Percentiles rank a stretch among this genome's conserved stretches.
These are phyloP conservation scores for Galagoides demidoff DNA, from an alignment of 2,797 vertebrate genomes.

Conservation along the genomic window DNA sequence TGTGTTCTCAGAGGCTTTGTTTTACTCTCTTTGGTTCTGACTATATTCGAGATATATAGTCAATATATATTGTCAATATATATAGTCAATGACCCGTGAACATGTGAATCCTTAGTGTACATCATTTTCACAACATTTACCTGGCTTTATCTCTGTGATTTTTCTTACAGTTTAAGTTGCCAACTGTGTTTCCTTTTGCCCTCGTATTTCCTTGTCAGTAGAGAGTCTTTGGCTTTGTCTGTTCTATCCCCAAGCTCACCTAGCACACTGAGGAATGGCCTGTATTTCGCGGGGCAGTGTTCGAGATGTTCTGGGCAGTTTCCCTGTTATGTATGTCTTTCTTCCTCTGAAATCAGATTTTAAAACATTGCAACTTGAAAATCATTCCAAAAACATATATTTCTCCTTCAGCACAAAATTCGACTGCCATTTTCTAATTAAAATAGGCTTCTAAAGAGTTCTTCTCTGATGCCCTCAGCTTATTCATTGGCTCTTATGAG, in stretches of 20 bases:
- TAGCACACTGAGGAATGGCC: background rate
- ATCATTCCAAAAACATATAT: background rate
- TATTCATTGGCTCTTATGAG: background rate
- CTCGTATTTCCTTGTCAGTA: background rate
- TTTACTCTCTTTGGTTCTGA: background rate
- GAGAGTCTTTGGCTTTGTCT: background rate
- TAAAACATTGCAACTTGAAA: constrained; percentile 40
- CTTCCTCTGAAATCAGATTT: background rate
- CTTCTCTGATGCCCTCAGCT: background rate
- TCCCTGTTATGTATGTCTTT: background rate
- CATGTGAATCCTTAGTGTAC: constrained; percentile 7
- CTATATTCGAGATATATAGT: background rate
- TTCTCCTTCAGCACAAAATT: constrained; percentile 43
- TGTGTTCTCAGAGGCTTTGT: background rate
- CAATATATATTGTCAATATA: no score
- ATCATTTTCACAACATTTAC: background rate
- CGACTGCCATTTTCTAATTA: constrained; percentile 50
- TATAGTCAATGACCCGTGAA: background rate
- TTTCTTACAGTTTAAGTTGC: background rate
- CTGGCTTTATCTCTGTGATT: background rate
- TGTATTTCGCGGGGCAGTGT: background rate
- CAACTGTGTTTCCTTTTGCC: background rate
- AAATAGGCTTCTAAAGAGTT: background rate
- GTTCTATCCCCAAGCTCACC: background rate
- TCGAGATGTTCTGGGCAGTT: background rate